phyloP scores from a whole-genome alignment of 2,888 invertebrate genomes.

The Scrobipalpa atriplicella region DNA sequence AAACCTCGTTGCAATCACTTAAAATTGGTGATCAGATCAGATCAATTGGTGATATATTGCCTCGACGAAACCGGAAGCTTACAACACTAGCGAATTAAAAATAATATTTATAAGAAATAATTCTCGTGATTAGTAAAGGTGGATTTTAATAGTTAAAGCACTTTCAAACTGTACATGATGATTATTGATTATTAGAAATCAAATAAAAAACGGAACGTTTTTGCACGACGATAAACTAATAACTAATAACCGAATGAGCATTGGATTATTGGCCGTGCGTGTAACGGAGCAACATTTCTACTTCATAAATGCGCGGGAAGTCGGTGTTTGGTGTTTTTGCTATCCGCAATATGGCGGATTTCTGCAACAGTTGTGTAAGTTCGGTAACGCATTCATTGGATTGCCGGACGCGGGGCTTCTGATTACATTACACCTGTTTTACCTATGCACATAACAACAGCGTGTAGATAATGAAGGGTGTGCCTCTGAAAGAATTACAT shows the following conservation, averaged over 20 bases:
- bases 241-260: background rate
- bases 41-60: no score
- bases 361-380: slow-evolving; percentile 19
- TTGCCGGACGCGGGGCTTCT: background rate
- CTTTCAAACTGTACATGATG: background rate
- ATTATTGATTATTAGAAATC: background rate
- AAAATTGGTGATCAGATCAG: no score
- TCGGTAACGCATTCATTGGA: slow-evolving; percentile 7
- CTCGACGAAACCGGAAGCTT: no score
- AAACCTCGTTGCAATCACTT: no score
- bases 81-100: no score
- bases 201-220: background rate
- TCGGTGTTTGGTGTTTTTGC: slow-evolving; percentile 2
- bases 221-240: slow-evolving; percentile 11
- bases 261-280: background rate
- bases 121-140: no score
- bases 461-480: slow-evolving; percentile 6
- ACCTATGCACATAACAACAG: background rate
- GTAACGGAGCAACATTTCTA: slow-evolving; percentile 1
- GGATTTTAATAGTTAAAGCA: no score
- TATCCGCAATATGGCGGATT: slow-evolving; percentile 18
- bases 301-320: slow-evolving; percentile 12
- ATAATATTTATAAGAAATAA: no score
- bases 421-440: background rate
- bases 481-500: background rate